Evolutionary conservation across 2,888 invertebrate species (phyloP).

Genomic region (Hydriomena furcata): DNA sequence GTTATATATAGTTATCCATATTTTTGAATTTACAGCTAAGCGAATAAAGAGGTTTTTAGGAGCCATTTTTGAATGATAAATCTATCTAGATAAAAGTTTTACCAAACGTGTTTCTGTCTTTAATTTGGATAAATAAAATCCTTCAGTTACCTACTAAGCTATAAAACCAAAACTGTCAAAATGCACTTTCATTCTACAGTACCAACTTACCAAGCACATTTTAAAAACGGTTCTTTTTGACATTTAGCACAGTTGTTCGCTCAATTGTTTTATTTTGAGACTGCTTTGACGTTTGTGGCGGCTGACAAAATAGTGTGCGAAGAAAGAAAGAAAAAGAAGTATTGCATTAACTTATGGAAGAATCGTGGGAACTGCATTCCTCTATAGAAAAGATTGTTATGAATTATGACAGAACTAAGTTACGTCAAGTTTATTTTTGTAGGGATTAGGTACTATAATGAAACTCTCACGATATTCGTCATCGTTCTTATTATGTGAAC

Average conservation of each 20-base stretch:
- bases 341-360: constrained; percentile 3
- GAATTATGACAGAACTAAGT: neutral
- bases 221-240: too few species aligned
- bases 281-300: neutral
- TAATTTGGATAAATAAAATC: too few species aligned
- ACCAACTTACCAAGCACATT: too few species aligned
- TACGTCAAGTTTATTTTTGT: constrained; percentile 1
- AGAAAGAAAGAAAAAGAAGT: neutral
- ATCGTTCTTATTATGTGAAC: neutral
- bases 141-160: too few species aligned
- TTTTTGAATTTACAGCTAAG: too few species aligned
- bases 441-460: neutral
- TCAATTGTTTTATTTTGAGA: constrained; percentile 12
- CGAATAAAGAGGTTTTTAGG: too few species aligned
- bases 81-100: too few species aligned
- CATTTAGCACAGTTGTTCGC: neutral
- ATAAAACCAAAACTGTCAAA: too few species aligned
- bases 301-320: constrained; percentile 7
- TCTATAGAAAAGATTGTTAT: constrained; percentile 1
- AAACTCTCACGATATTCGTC: constrained; percentile 1
- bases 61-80: too few species aligned
- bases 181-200: too few species aligned
- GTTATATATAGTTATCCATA: too few species aligned
- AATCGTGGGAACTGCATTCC: constrained; percentile 15
- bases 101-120: too few species aligned